A percentile compares a stretch with the other conserved stretches of the same genome.
Evolutionary conservation across 64 coral and sea anemone genomes (phyloP).

Genomic region (Orbicella faveolata): DNA sequence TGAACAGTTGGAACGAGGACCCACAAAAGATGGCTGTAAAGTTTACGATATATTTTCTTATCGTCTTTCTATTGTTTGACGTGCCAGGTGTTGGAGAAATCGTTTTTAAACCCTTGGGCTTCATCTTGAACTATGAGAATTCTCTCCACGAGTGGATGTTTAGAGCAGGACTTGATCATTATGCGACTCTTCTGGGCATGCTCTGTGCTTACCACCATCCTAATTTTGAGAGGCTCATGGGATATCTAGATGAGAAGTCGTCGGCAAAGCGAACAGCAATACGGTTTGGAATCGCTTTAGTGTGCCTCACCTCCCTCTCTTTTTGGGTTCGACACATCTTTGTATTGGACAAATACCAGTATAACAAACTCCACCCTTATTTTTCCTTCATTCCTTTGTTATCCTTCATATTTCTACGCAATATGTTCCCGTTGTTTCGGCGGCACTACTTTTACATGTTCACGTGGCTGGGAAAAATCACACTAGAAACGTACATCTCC

Average conservation of each 20-base stretch:
- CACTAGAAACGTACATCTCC: slow-evolving; percentile 85
- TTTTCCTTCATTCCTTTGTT: slow-evolving; percentile 76
- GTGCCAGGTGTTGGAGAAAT: slow-evolving; percentile 69
- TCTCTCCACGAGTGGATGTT: slow-evolving; percentile 97
- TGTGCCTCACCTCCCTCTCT: slow-evolving; percentile 31
- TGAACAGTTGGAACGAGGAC: slow-evolving; percentile 75
- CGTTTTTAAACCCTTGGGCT: slow-evolving; percentile 68
- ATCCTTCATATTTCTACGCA: slow-evolving; percentile 78
- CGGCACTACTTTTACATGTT: slow-evolving; percentile 60
- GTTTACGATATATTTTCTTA: slow-evolving; percentile 60
- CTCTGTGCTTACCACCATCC: slow-evolving; percentile 80
- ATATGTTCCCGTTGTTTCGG: slow-evolving; percentile 69
- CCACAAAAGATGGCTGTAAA: slow-evolving; percentile 81
- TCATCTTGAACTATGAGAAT: slow-evolving; percentile 64
- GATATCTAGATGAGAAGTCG: slow-evolving; percentile 46
- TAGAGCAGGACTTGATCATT: slow-evolving; percentile 88
- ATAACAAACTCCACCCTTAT: slow-evolving; percentile 77
- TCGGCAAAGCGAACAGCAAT: slow-evolving; percentile 29
- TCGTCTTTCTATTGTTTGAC: slow-evolving; percentile 78
- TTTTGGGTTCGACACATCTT: slow-evolving; percentile 75
- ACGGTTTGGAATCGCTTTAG: slow-evolving; percentile 43
- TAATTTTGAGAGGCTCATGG: slow-evolving; percentile 63
- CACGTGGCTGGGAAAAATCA: slow-evolving; percentile 87
- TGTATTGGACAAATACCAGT: slow-evolving; percentile 73
- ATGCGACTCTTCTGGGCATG: slow-evolving; percentile 81